phyloP scores from a whole-genome alignment of 2,888 invertebrate genomes.

The Therioaphis trifolii region DNA sequence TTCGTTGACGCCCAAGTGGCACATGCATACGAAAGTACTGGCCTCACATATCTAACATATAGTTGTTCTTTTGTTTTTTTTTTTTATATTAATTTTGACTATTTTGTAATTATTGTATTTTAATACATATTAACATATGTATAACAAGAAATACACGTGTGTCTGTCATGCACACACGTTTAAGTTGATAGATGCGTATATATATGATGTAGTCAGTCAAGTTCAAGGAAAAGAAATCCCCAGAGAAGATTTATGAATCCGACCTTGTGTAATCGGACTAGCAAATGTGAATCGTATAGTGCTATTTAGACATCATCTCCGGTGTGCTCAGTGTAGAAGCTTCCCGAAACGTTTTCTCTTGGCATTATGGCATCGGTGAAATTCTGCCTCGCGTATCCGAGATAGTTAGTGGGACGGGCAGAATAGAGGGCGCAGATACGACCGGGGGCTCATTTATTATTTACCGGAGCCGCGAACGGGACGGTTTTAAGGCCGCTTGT shows the following conservation, averaged over 20 bases:
- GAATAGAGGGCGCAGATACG: constrained; percentile 30
- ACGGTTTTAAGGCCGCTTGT: constrained; percentile 59
- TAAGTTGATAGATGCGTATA: neutral
- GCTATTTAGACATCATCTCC: constrained; percentile 51
- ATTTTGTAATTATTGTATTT: neutral
- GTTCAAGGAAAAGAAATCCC: constrained; percentile 23
- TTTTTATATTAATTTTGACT: no score
- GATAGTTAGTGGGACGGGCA: constrained; percentile 25
- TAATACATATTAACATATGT: no score
- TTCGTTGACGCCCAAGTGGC: no score
- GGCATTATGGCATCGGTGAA: constrained; percentile 17
- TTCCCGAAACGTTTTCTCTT: constrained; percentile 47
- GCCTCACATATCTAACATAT: no score
- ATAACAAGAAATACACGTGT: no score
- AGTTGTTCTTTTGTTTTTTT: no score
- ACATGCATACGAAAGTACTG: no score
- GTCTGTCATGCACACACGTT: neutral
- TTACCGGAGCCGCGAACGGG: constrained; percentile 62
- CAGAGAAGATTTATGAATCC: constrained; percentile 50
- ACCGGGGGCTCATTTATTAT: constrained; percentile 61
- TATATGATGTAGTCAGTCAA: neutral
- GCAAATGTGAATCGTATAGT: constrained; percentile 24
- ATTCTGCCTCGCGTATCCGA: constrained; percentile 51
- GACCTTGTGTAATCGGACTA: constrained; percentile 42
- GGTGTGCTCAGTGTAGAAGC: constrained; percentile 24